Evolutionary conservation across 1,140 invertebrate species (phyloP).

Genomic region (Pachypsylla venusta): DNA sequence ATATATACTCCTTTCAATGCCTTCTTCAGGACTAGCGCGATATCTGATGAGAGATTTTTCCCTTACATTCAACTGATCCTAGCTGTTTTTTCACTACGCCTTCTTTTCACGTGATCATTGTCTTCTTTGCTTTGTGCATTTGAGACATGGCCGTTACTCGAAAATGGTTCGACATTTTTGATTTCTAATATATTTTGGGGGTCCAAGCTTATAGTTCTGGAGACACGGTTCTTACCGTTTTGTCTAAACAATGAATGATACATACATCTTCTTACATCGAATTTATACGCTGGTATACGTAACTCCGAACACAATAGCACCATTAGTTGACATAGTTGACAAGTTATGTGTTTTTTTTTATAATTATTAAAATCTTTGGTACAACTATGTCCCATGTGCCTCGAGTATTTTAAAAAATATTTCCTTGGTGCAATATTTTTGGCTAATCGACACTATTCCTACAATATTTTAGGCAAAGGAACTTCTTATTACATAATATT

Average conservation of each 20-base stretch:
- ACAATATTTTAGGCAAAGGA: too few species aligned
- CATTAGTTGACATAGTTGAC: slow-evolving; percentile 10
- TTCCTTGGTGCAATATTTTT: slow-evolving; percentile 7
- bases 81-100: not conserved
- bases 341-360: not conserved
- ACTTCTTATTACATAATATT: too few species aligned
- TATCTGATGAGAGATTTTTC: slow-evolving; percentile 1
- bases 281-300: too few species aligned
- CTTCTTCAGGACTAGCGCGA: too few species aligned
- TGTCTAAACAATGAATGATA: too few species aligned
- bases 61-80: slow-evolving; percentile 10
- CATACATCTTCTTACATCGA: too few species aligned
- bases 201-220: not conserved
- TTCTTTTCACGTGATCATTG: not conserved
- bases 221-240: too few species aligned
- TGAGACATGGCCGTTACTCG: too few species aligned
- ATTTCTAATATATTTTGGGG: too few species aligned
- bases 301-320: too few species aligned
- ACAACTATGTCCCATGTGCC: not conserved
- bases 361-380: not conserved
- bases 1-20: too few species aligned
- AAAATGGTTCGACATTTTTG: too few species aligned
- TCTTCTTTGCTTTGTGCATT: not conserved
- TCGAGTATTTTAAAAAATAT: slow-evolving; percentile 8
- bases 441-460: slow-evolving; percentile 8